phyloP scores from a whole-genome alignment of 2,888 invertebrate genomes.

The Dryocosmus kuriphilus region DNA sequence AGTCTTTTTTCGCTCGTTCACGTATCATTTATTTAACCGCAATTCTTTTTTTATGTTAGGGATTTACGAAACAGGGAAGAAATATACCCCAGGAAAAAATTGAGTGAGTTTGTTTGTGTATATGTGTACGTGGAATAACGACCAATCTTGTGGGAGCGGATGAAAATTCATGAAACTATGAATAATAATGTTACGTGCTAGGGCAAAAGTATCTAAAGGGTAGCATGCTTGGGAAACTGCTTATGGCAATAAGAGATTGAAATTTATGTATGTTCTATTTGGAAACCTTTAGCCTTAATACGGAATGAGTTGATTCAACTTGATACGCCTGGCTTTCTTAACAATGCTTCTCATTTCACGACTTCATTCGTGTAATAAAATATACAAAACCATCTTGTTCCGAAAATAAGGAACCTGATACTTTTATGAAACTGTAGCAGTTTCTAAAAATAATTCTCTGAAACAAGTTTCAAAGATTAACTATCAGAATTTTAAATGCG shows the following conservation, averaged over 20 bases:
- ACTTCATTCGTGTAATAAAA: background rate
- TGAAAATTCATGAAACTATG: conserved; percentile 75
- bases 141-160: conserved; percentile 63
- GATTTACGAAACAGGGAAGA: background rate
- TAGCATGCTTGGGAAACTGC: background rate
- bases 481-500: no score
- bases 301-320: background rate
- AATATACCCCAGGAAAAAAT: background rate
- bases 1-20: background rate
- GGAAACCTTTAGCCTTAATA: conserved; percentile 15
- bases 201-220: conserved; percentile 8
- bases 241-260: conserved; percentile 18
- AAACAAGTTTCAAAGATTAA: no score
- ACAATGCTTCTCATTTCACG: conserved; percentile 6
- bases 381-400: background rate
- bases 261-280: conserved; percentile 21
- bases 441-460: no score
- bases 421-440: background rate
- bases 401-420: background rate
- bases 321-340: background rate
- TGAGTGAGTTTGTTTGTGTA: background rate
- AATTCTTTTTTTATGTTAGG: background rate
- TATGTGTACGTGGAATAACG: conserved; percentile 62
- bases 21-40: background rate
- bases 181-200: conserved; percentile 67